Percentiles rank a stretch among this genome's conserved stretches.
These are phyloP conservation scores for Bostrychus sinensis DNA, from an alignment of 2,113 vertebrate species.

Conservation along the genomic window DNA sequence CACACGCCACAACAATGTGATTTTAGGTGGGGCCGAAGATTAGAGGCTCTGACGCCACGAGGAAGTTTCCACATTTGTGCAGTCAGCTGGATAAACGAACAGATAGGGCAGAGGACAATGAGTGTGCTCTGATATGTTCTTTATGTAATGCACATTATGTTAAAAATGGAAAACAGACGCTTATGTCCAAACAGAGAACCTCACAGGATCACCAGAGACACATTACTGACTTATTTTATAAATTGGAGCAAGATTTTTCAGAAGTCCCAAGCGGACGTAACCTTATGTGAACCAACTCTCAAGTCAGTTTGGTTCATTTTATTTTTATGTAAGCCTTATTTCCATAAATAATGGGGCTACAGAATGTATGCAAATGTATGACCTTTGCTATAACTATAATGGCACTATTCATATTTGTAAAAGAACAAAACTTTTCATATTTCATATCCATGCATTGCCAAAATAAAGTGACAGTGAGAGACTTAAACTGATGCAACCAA, in stretches of 20 bases:
- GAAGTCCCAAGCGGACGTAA: slow-evolving; percentile 7
- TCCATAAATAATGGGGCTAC: neutral
- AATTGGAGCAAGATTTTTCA: slow-evolving; percentile 1
- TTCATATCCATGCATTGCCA: too few relatives aligned
- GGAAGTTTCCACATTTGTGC: slow-evolving; percentile 66
- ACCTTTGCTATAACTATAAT: neutral
- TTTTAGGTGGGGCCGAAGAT: slow-evolving; percentile 35
- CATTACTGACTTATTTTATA: slow-evolving; percentile 5
- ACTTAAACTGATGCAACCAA: too few relatives aligned
- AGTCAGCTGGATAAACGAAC: slow-evolving; percentile 67
- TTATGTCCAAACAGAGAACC: slow-evolving; percentile 63
- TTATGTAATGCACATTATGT: slow-evolving; percentile 39
- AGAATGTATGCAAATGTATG: neutral
- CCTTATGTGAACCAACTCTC: slow-evolving; percentile 21
- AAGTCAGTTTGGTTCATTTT: neutral
- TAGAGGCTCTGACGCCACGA: slow-evolving; percentile 48
- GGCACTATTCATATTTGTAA: too few relatives aligned
- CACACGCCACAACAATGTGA: slow-evolving; percentile 5
- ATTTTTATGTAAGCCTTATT: neutral
- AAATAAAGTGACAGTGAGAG: too few relatives aligned
- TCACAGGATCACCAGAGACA: slow-evolving; percentile 5
- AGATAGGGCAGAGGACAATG: neutral
- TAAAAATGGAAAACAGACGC: slow-evolving; percentile 46
- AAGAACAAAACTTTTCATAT: too few relatives aligned
- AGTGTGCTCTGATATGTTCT: slow-evolving; percentile 12